These are phyloP conservation scores for Jacana jacana DNA, from an alignment of 2,113 vertebrate genomes.

Conservation along the genomic window DNA sequence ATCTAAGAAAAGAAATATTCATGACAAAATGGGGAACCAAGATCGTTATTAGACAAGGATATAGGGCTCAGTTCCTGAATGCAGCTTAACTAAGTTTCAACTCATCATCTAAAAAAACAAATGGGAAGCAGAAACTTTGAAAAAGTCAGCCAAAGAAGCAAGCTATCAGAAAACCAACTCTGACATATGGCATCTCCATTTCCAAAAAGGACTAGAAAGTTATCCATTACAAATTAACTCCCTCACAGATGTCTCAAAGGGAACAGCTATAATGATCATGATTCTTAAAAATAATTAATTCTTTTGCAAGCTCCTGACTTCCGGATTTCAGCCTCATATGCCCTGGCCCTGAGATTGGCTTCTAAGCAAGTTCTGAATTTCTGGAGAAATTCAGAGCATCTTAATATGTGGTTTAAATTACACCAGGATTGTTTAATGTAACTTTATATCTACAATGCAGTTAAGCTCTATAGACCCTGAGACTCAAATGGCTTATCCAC, in stretches of 20 bases:
- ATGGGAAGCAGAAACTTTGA: neutral
- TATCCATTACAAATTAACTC: constrained; percentile 20
- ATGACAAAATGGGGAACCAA: neutral
- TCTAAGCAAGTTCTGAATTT: neutral
- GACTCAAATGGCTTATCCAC: neutral
- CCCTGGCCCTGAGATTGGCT: neutral
- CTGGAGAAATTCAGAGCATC: neutral
- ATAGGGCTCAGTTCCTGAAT: neutral
- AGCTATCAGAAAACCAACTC: neutral
- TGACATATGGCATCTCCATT: neutral
- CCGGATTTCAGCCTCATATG: neutral
- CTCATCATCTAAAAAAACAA: neutral
- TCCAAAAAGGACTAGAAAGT: neutral
- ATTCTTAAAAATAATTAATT: neutral
- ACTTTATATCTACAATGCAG: neutral
- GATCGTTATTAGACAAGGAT: neutral
- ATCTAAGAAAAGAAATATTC: neutral
- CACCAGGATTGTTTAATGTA: neutral
- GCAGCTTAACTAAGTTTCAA: neutral
- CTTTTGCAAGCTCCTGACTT: neutral
- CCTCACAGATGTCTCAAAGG: neutral
- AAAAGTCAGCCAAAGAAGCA: constrained; percentile 20
- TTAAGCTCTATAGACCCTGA: neutral
- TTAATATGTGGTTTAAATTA: neutral
- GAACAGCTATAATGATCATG: neutral